These are phyloP conservation scores for Chroicocephalus ridibundus DNA, from an alignment of 2,113 vertebrate species.

Conservation along the genomic window DNA sequence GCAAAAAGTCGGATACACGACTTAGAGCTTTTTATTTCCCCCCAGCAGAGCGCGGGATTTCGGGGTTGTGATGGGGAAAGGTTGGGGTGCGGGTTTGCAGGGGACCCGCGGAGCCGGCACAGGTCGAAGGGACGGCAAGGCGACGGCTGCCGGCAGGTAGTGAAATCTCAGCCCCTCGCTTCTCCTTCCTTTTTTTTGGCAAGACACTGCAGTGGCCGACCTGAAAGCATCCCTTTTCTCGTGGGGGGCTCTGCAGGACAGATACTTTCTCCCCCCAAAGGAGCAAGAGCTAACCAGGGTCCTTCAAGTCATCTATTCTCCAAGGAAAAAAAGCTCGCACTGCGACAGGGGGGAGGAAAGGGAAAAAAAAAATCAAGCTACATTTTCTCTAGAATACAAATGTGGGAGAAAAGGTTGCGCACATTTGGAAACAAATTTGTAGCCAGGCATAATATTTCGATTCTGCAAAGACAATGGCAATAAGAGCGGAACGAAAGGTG, in stretches of 20 bases:
- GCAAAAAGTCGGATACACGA: neutral
- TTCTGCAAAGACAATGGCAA: slow-evolving; percentile 45
- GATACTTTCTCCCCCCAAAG: neutral
- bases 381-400: slow-evolving; percentile 45
- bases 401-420: neutral
- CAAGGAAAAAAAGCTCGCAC: neutral
- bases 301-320: slow-evolving; percentile 43
- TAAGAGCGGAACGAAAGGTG: slow-evolving; percentile 26
- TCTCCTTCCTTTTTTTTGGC: neutral
- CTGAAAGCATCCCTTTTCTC: neutral
- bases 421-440: slow-evolving; percentile 42
- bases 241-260: neutral
- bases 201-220: neutral
- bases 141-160: neutral
- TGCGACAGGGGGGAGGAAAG: neutral
- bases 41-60: neutral
- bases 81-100: neutral
- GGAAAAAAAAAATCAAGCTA: neutral
- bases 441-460: slow-evolving; percentile 20
- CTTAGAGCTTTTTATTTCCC: neutral
- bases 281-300: neutral
- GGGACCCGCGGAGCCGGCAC: neutral
- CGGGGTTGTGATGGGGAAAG: neutral
- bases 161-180: neutral
- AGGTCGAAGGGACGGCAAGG: neutral